Evolutionary conservation across 2,888 invertebrate genomes (phyloP).

Genomic region (Campoplex nolae): DNA sequence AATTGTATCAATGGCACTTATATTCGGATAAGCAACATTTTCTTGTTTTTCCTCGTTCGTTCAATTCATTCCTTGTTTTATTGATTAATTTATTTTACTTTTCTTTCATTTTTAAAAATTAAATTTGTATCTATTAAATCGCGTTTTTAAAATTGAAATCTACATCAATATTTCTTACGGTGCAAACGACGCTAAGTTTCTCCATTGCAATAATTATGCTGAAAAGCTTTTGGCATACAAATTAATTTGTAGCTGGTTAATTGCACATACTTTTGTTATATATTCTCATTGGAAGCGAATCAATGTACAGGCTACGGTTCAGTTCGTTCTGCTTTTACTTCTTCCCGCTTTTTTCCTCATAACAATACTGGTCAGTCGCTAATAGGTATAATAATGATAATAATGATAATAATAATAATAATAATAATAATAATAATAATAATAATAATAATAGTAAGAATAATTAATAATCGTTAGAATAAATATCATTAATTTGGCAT

Average conservation of each 20-base stretch:
- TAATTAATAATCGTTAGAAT: constrained; percentile 71
- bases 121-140: constrained; percentile 18
- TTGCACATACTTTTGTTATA: constrained; percentile 68
- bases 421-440: constrained; percentile 59
- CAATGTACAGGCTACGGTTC: constrained; percentile 71
- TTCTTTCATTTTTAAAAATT: neutral
- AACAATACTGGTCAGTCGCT: constrained; percentile 77
- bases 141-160: constrained; percentile 51
- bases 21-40: constrained; percentile 58
- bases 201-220: constrained; percentile 52
- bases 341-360: constrained; percentile 29
- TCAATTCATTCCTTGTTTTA: neutral
- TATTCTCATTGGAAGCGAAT: constrained; percentile 74
- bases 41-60: constrained; percentile 8
- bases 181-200: constrained; percentile 65
- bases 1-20: constrained; percentile 64
- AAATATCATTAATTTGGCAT: constrained; percentile 78
- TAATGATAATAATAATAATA: constrained; percentile 62
- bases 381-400: constrained; percentile 61
- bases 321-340: constrained; percentile 43
- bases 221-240: constrained; percentile 66
- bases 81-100: no score
- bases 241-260: constrained; percentile 66
- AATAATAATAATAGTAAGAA: constrained; percentile 61
- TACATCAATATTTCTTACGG: constrained; percentile 56